phyloP scores from a whole-genome alignment of 2,113 vertebrate species.

The Catharus minimus region DNA sequence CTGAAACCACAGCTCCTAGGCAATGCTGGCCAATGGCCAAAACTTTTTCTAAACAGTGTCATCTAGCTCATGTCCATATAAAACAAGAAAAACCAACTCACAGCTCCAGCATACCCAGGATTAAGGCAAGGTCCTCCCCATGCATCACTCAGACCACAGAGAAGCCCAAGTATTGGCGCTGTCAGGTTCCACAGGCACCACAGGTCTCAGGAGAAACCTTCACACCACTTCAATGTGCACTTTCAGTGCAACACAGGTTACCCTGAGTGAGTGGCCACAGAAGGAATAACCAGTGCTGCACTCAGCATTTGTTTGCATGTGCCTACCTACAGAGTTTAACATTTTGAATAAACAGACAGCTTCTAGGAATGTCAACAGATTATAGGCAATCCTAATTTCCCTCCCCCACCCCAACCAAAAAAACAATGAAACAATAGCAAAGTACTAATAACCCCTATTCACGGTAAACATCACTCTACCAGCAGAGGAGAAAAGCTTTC shows the following conservation, averaged over 20 bases:
- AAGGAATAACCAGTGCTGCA: not conserved
- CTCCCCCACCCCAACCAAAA: not conserved
- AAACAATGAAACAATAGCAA: not conserved
- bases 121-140: not conserved
- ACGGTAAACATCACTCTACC: not conserved
- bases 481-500: not conserved
- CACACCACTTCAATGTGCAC: rapidly evolving
- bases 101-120: not conserved
- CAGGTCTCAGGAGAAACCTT: not conserved
- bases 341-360: not conserved
- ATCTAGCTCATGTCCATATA: not conserved
- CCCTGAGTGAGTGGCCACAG: not conserved
- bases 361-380: not conserved
- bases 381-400: not conserved
- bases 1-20: not conserved
- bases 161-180: rapidly evolving
- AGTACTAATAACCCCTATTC: not conserved
- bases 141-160: not conserved
- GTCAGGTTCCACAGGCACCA: not conserved
- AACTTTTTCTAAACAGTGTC: not conserved
- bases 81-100: not conserved
- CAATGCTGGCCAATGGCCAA: not conserved
- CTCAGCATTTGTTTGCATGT: not conserved
- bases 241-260: not conserved
- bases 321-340: not conserved